These are phyloP conservation scores for Hybos culiciformis DNA, from an alignment of 2,888 invertebrate species.

Conservation along the genomic window DNA sequence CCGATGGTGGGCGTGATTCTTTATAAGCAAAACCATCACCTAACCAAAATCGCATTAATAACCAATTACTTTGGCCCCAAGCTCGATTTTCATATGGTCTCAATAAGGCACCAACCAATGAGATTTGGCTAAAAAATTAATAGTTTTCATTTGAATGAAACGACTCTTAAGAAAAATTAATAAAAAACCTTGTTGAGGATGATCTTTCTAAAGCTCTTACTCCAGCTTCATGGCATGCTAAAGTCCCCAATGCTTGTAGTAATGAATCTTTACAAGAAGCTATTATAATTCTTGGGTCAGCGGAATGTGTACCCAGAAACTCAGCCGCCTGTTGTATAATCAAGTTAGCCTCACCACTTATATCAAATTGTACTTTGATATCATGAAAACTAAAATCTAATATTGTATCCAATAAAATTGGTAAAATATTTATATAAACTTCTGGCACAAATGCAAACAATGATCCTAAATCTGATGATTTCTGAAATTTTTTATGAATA, in stretches of 20 bases:
- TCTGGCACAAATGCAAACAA: slow-evolving; percentile 55
- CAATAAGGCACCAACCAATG: slow-evolving; percentile 53
- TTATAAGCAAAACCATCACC: slow-evolving; percentile 70
- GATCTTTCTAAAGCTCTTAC: slow-evolving; percentile 57
- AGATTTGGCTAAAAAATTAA: slow-evolving; percentile 41
- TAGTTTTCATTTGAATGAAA: slow-evolving; percentile 28
- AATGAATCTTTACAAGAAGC: slow-evolving; percentile 63
- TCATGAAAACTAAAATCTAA: slow-evolving; percentile 35
- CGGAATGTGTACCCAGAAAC: slow-evolving; percentile 61
- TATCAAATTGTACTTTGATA: slow-evolving; percentile 27
- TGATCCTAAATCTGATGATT: slow-evolving; percentile 40
- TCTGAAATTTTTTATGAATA: slow-evolving; percentile 31
- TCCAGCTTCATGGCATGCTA: slow-evolving; percentile 58
- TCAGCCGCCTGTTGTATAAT: slow-evolving; percentile 50
- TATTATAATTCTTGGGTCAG: slow-evolving; percentile 58
- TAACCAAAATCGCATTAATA: slow-evolving; percentile 70
- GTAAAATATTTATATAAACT: slow-evolving; percentile 46
- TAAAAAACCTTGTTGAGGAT: slow-evolving; percentile 35
- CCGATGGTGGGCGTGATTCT: slow-evolving; percentile 41
- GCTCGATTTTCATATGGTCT: slow-evolving; percentile 70
- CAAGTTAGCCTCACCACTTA: slow-evolving; percentile 41
- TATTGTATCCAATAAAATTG: slow-evolving; percentile 31
- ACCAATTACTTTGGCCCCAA: slow-evolving; percentile 77
- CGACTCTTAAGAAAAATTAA: not conserved
- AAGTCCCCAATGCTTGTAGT: slow-evolving; percentile 61